Base-by-base conservation (phyloP, 2,888 invertebrate species). In the Blastobasis lacticolella region DNA sequence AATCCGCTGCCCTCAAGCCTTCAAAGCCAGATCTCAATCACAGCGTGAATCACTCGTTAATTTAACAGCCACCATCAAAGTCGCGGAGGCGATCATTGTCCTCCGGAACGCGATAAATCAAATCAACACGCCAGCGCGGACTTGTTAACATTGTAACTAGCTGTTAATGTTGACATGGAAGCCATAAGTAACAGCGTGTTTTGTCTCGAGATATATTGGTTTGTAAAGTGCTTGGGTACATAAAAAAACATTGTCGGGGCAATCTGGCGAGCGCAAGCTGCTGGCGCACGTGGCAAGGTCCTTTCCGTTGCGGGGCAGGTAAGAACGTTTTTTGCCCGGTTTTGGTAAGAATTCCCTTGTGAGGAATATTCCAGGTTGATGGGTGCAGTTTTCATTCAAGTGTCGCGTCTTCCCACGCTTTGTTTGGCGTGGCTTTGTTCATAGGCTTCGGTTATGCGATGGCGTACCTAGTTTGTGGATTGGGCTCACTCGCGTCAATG, bases 261-360 rank as follows among this genome's bases (percentile, higher is more conserved):
- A 38, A 10, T 46, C n/a, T 37, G 38, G 46, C 41, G n/a, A 56
- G 41, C 49, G 66, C 80, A 83, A 82, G 82, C 81, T 81, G 83
- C 79, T 63, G 44, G 51, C 53, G 87, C 87, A 87, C 87, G 87
- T 87, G 87, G 87, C 87, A 88, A 70, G 72, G 73, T 63, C 74
- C 83, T 83, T 85, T 81, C 87, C 84, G 86, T 81, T 79, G 75
- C 84, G 86, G 81, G 64, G 81, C 87, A 88, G 87, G 87, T 88
- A 88, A 82, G 73, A 61, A 63, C 77, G 81, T 87, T 86, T 85
- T 85, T 74, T 64, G 53, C 56, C 55, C 62, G 69, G 75, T 77
- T 75, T 75, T 73, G 67, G 71, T 73, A 69, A 43, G 45, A 48
- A 48, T 48, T 48, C 48, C 41, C 36, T 42, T 42, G 36, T 69